Percentiles rank a stretch among this genome's conserved stretches.
Evolutionary conservation across 2,888 invertebrate species (phyloP).

Genomic region (Agrochola macilenta): DNA sequence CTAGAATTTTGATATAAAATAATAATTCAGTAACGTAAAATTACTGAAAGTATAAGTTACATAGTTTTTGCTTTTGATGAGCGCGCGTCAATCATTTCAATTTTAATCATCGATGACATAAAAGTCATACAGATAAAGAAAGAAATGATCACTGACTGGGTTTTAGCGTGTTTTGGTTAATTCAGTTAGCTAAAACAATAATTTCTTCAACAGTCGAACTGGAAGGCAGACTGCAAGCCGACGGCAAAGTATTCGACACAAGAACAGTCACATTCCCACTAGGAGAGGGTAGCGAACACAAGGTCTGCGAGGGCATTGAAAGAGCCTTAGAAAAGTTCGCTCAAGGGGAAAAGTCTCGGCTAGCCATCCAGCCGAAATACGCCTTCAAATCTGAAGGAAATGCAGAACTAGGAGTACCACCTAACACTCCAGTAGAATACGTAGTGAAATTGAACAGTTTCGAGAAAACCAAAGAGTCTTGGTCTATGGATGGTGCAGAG

Average conservation of each 20-base stretch:
- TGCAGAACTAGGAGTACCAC: slow-evolving; percentile 93
- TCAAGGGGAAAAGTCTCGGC: slow-evolving; percentile 94
- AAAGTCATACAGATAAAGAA: background rate
- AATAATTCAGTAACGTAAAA: background rate
- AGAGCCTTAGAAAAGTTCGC: slow-evolving; percentile 95
- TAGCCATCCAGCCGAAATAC: slow-evolving; percentile 94
- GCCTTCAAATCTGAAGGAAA: slow-evolving; percentile 95
- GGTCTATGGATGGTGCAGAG: slow-evolving; percentile 95
- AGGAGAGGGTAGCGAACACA: slow-evolving; percentile 95
- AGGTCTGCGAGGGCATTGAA: slow-evolving; percentile 95
- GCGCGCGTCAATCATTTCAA: background rate
- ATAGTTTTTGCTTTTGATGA: background rate
- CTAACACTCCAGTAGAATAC: slow-evolving; percentile 95
- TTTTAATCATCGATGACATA: background rate
- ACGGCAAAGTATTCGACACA: slow-evolving; percentile 94
- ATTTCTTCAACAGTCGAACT: slow-evolving; percentile 92
- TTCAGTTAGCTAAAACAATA: background rate
- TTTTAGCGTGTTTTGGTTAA: background rate
- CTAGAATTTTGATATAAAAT: background rate
- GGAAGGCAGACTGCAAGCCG: slow-evolving; percentile 89
- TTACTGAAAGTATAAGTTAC: too few relatives aligned
- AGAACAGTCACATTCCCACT: slow-evolving; percentile 95
- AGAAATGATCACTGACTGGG: background rate
- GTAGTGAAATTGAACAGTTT: slow-evolving; percentile 95
- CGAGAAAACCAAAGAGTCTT: slow-evolving; percentile 94